Percentiles rank a stretch among this genome's conserved stretches.
Evolutionary conservation across 2,888 invertebrate species (phyloP).

Genomic region (Phaonia tiefii): DNA sequence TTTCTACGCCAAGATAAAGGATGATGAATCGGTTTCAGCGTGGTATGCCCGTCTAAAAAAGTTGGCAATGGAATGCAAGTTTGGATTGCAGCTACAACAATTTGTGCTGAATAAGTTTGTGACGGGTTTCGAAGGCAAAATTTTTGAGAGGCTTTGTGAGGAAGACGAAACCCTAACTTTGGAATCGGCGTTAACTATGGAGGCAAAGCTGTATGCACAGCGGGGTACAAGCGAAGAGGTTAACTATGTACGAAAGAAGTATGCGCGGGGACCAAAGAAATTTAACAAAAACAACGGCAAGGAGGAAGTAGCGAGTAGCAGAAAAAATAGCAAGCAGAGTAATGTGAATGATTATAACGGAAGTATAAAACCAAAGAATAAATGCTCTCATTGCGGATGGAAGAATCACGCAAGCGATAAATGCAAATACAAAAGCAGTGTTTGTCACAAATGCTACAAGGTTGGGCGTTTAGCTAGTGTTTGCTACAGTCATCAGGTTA

Average conservation of each 20-base stretch:
- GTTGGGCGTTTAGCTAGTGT: slow-evolving; percentile 21
- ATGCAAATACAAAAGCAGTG: slow-evolving; percentile 41
- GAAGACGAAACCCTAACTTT: slow-evolving; percentile 27
- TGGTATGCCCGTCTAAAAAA: slow-evolving; percentile 47
- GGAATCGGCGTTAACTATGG: slow-evolving; percentile 16
- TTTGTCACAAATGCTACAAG: slow-evolving; percentile 19
- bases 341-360: too few species aligned
- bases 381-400: too few species aligned
- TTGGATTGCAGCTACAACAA: slow-evolving; percentile 27
- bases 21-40: slow-evolving; percentile 9
- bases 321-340: too few species aligned
- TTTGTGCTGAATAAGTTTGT: slow-evolving; percentile 43
- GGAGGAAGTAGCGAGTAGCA: too few species aligned
- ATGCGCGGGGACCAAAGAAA: neutral
- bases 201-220: slow-evolving; percentile 6
- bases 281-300: slow-evolving; percentile 11
- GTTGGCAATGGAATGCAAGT: slow-evolving; percentile 46
- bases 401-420: slow-evolving; percentile 49
- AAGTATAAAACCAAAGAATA: too few species aligned
- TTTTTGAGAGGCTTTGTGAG: slow-evolving; percentile 44
- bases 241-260: neutral
- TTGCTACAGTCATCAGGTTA: neutral
- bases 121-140: slow-evolving; percentile 21
- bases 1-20: slow-evolving; percentile 49
- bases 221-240: neutral